These are phyloP conservation scores for Notarius lentiginosus DNA, from an alignment of 2,113 vertebrate genomes.

Conservation along the genomic window DNA sequence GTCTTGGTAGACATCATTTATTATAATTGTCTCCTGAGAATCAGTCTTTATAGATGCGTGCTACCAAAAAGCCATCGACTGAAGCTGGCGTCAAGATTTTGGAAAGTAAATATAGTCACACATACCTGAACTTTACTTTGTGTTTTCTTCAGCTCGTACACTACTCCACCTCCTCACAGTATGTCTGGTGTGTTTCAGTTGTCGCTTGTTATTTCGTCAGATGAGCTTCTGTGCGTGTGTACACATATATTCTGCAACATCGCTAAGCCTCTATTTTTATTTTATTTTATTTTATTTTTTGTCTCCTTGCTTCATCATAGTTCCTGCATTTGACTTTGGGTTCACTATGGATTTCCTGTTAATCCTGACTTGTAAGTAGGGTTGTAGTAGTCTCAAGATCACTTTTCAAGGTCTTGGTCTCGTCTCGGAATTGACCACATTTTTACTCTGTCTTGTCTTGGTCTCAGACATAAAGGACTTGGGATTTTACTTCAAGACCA, in stretches of 20 bases:
- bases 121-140: constrained; percentile 1
- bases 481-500: too few relatives aligned
- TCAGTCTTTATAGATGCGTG: background rate
- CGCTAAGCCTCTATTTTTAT: background rate
- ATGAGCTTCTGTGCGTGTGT: background rate
- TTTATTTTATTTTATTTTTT: background rate
- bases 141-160: background rate
- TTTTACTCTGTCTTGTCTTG: too few relatives aligned
- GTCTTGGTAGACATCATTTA: background rate
- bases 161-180: constrained; percentile 7
- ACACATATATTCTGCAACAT: background rate
- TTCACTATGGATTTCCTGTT: background rate
- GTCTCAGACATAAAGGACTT: too few relatives aligned
- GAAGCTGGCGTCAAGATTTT: background rate
- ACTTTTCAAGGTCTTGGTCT: too few relatives aligned
- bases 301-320: background rate
- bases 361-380: background rate
- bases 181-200: constrained; percentile 9
- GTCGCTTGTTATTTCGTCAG: constrained; percentile 11
- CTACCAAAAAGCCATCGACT: background rate
- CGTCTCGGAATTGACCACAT: too few relatives aligned
- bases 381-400: too few relatives aligned
- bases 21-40: background rate
- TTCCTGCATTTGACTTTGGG: background rate
- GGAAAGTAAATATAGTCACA: background rate